These are phyloP conservation scores for Onchidella celtica DNA, from an alignment of 2,888 invertebrate genomes.

Conservation along the genomic window DNA sequence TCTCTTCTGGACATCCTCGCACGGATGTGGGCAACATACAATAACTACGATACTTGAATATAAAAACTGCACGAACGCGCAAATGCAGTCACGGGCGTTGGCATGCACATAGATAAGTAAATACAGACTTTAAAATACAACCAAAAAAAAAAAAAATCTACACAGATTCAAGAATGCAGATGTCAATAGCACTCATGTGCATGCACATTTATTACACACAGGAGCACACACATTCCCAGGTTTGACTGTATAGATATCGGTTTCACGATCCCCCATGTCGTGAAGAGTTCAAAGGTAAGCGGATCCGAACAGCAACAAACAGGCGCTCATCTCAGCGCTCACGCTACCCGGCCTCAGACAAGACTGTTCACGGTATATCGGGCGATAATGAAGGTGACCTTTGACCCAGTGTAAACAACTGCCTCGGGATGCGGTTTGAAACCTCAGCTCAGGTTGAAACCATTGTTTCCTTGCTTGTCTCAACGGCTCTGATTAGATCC, in stretches of 20 bases:
- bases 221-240: no score
- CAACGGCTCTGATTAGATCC: background rate
- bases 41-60: no score
- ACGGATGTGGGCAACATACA: no score
- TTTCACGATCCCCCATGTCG: background rate
- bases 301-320: conserved; percentile 37
- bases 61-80: no score
- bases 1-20: no score
- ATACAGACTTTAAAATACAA: no score
- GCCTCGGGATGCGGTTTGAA: background rate
- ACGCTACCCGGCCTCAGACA: conserved; percentile 11
- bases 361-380: conserved; percentile 23
- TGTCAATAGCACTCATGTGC: background rate
- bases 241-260: conserved; percentile 7
- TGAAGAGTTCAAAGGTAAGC: conserved; percentile 35
- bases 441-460: conserved; percentile 9
- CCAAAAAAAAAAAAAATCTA: background rate
- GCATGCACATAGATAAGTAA: no score
- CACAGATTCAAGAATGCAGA: background rate
- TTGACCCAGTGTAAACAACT: conserved; percentile 32
- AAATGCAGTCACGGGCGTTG: no score
- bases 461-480: conserved; percentile 29
- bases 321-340: conserved; percentile 19
- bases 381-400: conserved; percentile 31
- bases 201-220: no score